These are phyloP conservation scores for Drosophila mauritiana DNA, from an alignment of 1,140 invertebrate species.

Conservation along the genomic window DNA sequence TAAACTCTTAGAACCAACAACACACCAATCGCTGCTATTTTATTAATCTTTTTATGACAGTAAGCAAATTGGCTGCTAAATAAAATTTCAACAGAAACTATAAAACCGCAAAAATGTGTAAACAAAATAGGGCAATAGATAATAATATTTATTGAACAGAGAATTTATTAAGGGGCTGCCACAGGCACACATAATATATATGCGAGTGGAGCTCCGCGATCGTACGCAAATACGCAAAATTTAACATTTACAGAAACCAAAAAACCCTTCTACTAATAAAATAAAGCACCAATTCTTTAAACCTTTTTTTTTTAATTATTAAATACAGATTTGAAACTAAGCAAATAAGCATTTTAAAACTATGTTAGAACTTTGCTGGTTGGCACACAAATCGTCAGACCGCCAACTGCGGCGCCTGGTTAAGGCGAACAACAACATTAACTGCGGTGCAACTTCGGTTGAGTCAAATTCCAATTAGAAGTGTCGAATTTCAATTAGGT, in stretches of 20 bases:
- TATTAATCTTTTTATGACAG: constrained; percentile 64
- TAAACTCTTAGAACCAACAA: no score
- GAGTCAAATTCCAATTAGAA: constrained; percentile 75
- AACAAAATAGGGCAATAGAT: constrained; percentile 61
- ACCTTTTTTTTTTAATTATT: no score
- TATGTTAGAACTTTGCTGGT: no score
- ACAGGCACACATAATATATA: not conserved
- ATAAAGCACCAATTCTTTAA: no score
- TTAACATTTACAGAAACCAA: constrained; percentile 48
- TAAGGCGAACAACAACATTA: constrained; percentile 48
- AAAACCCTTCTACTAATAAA: not conserved
- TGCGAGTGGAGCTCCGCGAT: constrained; percentile 51
- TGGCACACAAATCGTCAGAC: constrained; percentile 8
- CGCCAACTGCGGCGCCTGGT: constrained; percentile 44
- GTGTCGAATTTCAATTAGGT: constrained; percentile 80
- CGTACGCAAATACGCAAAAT: constrained; percentile 49
- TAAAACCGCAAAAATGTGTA: constrained; percentile 61
- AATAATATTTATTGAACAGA: constrained; percentile 45
- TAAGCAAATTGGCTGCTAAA: constrained; percentile 50
- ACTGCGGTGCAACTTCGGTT: constrained; percentile 21
- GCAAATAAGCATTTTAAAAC: no score
- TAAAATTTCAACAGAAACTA: constrained; percentile 37
- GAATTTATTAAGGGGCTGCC: not conserved
- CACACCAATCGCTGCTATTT: constrained; percentile 30
- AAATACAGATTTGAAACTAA: no score